Conservation (phyloP, 2,888 invertebrate species). For the Brenthis daphne region DNA sequence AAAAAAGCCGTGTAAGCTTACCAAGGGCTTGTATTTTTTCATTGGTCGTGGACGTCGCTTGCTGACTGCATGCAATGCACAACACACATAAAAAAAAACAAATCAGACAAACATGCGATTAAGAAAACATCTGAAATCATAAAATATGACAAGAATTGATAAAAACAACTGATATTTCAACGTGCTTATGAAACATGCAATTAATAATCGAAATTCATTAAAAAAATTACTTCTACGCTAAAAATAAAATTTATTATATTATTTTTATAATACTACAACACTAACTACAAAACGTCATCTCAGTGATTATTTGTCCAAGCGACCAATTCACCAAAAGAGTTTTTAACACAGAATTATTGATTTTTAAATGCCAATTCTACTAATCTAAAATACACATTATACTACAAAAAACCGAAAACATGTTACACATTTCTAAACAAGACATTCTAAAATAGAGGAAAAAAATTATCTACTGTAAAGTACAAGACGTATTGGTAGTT, state of each 20-base stretch:
- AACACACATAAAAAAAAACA: constrained; percentile 60
- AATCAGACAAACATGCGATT: constrained; percentile 51
- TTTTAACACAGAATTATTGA: too few species aligned
- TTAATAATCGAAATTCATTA: not conserved
- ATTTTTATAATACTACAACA: too few species aligned
- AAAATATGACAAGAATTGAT: constrained; percentile 24
- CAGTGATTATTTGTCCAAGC: too few species aligned
- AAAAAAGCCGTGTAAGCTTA: constrained; percentile 50
- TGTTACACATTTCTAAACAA: too few species aligned
- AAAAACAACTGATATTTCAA: constrained; percentile 11
- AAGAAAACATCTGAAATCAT: constrained; percentile 38
- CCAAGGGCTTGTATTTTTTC: constrained; percentile 77
- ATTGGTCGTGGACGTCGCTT: constrained; percentile 60
- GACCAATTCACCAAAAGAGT: too few species aligned
- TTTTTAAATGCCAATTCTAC: too few species aligned
- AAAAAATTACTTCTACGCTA: not conserved
- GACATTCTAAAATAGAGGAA: too few species aligned
- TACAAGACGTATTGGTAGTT: too few species aligned
- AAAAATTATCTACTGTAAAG: not conserved
- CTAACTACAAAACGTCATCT: too few species aligned
- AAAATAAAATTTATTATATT: not conserved
- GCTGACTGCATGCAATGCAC: constrained; percentile 73
- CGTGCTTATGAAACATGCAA: not conserved
- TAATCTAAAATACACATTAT: too few species aligned
- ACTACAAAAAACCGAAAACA: not conserved